These are phyloP conservation scores for Syritta pipiens DNA, from an alignment of 2,888 invertebrate genomes.

Conservation along the genomic window DNA sequence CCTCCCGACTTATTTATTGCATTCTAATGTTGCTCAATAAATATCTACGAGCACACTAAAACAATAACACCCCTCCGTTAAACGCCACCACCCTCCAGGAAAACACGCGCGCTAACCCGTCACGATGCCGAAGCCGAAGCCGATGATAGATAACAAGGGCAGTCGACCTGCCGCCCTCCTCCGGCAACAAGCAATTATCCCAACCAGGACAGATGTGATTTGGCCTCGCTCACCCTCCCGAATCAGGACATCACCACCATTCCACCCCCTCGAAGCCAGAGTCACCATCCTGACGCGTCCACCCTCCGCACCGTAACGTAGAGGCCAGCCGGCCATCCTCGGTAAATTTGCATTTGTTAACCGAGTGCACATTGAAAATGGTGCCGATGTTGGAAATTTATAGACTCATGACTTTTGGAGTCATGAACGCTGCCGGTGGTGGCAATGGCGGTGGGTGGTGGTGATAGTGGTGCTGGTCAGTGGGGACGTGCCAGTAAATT, in stretches of 20 bases:
- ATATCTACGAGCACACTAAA: too few relatives aligned
- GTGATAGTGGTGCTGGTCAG: too few relatives aligned
- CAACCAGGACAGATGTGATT: conserved; percentile 32
- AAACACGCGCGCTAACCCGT: not conserved
- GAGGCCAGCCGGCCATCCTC: too few relatives aligned
- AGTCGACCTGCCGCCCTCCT: conserved; percentile 19
- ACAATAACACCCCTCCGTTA: conserved; percentile 41
- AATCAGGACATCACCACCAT: conserved; percentile 32
- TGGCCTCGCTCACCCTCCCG: conserved; percentile 23
- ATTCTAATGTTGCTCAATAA: conserved; percentile 37
- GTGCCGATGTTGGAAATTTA: conserved; percentile 36
- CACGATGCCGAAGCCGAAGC: too few relatives aligned
- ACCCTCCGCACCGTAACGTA: not conserved
- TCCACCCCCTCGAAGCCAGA: not conserved
- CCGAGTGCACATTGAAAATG: conserved; percentile 13
- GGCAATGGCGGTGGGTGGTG: too few relatives aligned
- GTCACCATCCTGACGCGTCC: not conserved
- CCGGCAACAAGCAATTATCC: conserved; percentile 51
- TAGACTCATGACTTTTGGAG: conserved; percentile 24
- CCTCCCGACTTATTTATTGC: conserved; percentile 37
- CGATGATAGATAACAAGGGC: conserved; percentile 27
- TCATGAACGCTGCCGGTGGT: conserved; percentile 5
- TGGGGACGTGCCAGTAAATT: not conserved
- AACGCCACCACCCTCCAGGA: conserved; percentile 11
- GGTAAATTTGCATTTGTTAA: conserved; percentile 42